Evolutionary conservation across 2,888 invertebrate species (phyloP).

Genomic region (Amiota mariae): DNA sequence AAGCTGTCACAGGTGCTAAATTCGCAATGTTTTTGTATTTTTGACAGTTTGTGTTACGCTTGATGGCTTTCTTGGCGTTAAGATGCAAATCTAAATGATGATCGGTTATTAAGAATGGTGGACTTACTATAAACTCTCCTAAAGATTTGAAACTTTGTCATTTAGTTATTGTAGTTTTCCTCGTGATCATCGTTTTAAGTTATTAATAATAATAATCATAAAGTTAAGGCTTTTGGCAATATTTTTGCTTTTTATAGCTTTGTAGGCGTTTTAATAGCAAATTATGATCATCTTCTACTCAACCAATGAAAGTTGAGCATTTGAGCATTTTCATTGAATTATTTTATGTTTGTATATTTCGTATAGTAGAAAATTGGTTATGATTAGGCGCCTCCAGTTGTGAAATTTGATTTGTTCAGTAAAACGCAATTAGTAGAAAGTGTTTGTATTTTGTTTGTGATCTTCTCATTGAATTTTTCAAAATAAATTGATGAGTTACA

Average conservation of each 20-base stretch:
- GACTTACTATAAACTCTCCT: neutral
- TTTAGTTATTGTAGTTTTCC: too few species aligned
- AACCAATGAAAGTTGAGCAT: neutral
- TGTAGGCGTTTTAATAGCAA: conserved; percentile 15
- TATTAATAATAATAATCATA: neutral
- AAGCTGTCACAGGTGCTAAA: conserved; percentile 54
- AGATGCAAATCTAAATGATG: conserved; percentile 11
- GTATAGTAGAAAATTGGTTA: conserved; percentile 8
- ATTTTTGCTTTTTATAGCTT: conserved; percentile 7
- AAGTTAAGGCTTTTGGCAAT: neutral
- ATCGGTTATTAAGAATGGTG: conserved; percentile 12
- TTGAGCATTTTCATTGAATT: conserved; percentile 4
- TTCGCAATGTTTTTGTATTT: conserved; percentile 36
- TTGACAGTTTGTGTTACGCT: conserved; percentile 58
- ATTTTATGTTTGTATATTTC: neutral
- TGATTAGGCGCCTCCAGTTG: conserved; percentile 1
- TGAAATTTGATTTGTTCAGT: conserved; percentile 19
- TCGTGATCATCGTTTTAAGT: neutral
- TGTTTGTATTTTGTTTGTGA: neutral
- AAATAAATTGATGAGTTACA: neutral
- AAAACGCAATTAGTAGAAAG: conserved; percentile 23
- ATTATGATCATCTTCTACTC: conserved; percentile 6
- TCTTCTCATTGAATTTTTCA: conserved; percentile 4
- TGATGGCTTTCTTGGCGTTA: conserved; percentile 47
- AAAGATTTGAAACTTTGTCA: conserved; percentile 18